Evolutionary conservation across 2,888 invertebrate genomes (phyloP).

Genomic region (Bibio marci): DNA sequence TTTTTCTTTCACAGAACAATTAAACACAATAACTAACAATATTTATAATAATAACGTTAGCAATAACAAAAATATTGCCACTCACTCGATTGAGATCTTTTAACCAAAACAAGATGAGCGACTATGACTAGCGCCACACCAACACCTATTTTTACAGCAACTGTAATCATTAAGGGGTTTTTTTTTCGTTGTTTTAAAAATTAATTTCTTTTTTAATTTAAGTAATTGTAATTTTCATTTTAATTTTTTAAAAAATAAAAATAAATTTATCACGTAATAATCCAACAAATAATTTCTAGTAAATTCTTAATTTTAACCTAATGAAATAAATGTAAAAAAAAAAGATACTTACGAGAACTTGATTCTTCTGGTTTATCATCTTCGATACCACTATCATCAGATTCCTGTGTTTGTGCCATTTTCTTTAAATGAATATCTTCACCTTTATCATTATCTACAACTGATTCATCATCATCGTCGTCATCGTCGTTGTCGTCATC

Average conservation of each 20-base stretch:
- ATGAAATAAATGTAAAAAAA: neutral
- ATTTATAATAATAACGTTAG: neutral
- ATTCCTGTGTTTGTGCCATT: constrained; percentile 19
- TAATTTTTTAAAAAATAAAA: neutral
- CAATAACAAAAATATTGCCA: constrained; percentile 5
- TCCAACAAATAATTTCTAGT: constrained; percentile 1
- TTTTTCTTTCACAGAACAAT: no score
- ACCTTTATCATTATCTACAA: constrained; percentile 25
- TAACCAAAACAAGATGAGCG: constrained; percentile 71
- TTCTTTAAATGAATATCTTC: constrained; percentile 18
- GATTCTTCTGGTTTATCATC: constrained; percentile 10
- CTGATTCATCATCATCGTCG: constrained; percentile 23
- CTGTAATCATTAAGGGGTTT: constrained; percentile 44
- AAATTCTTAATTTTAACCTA: neutral
- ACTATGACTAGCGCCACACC: constrained; percentile 70
- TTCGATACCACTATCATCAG: constrained; percentile 16
- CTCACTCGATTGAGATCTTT: constrained; percentile 45
- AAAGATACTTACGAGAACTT: constrained; percentile 15
- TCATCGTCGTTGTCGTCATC: constrained; percentile 15
- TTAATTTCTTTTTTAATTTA: neutral
- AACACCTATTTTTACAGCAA: constrained; percentile 72
- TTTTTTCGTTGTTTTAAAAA: neutral
- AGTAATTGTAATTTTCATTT: neutral
- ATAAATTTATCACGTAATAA: neutral
- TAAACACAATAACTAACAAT: no score